Conservation (phyloP, 2,113 vertebrate genomes). For the Pterocles burchelli region DNA sequence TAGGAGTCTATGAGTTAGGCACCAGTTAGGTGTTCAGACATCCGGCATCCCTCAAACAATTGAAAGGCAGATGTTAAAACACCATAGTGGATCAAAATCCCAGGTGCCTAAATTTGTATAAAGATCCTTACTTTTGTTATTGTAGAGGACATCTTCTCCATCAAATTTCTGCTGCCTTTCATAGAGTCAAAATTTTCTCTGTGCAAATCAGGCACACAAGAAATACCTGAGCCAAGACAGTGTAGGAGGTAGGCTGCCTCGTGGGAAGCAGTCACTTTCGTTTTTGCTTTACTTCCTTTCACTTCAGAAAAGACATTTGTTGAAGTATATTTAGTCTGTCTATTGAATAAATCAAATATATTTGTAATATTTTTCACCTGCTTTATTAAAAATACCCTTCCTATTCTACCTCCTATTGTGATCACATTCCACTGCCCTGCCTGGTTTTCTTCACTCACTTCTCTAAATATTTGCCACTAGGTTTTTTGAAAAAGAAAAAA, state of each 20-base stretch:
- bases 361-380: not conserved
- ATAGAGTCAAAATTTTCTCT: not conserved
- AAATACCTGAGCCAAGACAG: not conserved
- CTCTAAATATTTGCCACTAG: constrained; percentile 3
- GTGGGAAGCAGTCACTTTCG: not conserved
- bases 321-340: not conserved
- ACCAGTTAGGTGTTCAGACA: not conserved
- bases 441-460: not conserved
- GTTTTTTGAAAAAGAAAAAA: not conserved
- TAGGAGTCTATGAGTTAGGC: not conserved
- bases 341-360: not conserved
- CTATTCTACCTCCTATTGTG: not conserved
- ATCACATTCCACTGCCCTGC: not conserved
- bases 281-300: not conserved
- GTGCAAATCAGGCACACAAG: not conserved
- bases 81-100: not conserved
- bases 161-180: not conserved
- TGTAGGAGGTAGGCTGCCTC: not conserved
- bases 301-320: not conserved
- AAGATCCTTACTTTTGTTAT: not conserved
- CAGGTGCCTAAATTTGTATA: not conserved
- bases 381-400: not conserved
- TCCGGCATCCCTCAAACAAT: not conserved
- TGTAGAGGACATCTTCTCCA: not conserved
- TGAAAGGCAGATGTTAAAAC: not conserved